phyloP scores from a whole-genome alignment of 2,888 invertebrate species.

The Nymphalis urticae region DNA sequence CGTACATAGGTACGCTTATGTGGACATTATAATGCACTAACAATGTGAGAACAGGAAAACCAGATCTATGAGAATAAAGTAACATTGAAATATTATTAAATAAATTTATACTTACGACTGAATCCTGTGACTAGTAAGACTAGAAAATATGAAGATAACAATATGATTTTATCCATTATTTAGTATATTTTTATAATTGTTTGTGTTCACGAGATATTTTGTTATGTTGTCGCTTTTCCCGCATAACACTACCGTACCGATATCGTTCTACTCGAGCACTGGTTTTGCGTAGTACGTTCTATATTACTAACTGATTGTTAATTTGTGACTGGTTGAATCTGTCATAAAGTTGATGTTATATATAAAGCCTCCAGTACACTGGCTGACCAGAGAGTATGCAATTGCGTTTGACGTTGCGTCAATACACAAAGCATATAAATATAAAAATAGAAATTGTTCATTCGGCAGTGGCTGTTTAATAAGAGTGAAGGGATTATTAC shows the following conservation, averaged over 20 bases:
- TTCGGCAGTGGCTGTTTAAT: too few species aligned
- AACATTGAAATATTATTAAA: conserved; percentile 17
- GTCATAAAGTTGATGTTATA: conserved; percentile 1
- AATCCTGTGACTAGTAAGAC: conserved; percentile 26
- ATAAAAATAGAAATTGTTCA: too few species aligned
- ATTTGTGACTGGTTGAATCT: conserved; percentile 6
- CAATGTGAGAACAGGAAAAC: conserved; percentile 12
- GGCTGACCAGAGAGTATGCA: too few species aligned
- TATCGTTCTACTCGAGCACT: conserved; percentile 10
- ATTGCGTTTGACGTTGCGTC: too few species aligned
- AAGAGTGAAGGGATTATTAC: too few species aligned
- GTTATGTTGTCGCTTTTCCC: conserved; percentile 1
- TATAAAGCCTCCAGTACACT: background rate
- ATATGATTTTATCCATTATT: conserved; percentile 20
- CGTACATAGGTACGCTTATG: background rate
- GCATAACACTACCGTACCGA: conserved; percentile 15
- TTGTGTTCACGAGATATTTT: conserved; percentile 6
- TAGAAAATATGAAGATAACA: conserved; percentile 15
- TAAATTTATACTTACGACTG: conserved; percentile 32
- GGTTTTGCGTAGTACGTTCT: background rate
- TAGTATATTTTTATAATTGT: conserved; percentile 8
- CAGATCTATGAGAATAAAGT: conserved; percentile 12
- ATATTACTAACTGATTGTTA: background rate
- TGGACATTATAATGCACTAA: conserved; percentile 2
- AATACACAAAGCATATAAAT: too few species aligned